Evolutionary conservation across 2,888 invertebrate species (phyloP), one percentile per base, ranked within the genome.

Genomic region (Dasysyrphus tricinctus): DNA sequence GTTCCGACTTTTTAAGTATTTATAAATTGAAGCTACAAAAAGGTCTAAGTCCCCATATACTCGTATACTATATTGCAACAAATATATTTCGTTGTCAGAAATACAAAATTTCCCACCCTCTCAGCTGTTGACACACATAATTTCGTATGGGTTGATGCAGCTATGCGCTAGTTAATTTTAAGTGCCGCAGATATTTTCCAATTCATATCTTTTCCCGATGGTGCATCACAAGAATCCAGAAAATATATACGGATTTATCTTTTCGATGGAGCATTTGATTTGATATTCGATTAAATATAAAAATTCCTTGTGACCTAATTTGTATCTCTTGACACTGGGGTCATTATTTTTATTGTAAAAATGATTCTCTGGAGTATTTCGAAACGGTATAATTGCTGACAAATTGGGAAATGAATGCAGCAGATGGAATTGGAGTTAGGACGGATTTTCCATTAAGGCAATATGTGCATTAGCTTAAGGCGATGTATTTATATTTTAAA

Each of bases 221-320:
- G 49, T 67, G 47, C 3, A 3, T 14, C 14, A 5, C 42, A 12
- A 14, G 42, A 14, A 49, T 44, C 47, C 47, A 16, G 4, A 32
- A 34, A 44, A 0, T 1, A 24, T 24, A 24, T 3, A 61, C n/a
- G 2, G n/a, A 67, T 49, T 49, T 67, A 67, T 67, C 49, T 67
- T 49, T 19, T 49, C 34, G 49, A 67, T 67, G 47, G 49, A 1
- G 12, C 5, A 67, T 49, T 49, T 49, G 67, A 67, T 67, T 49
- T 67, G 34, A 67, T 19, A 49, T 67, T 67, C 67, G 67, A 67
- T 49, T 49, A 49, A 49, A 67, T 49, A 67, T 37, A 47, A 44
- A 47, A 69, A 61, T 59, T 44, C 69, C 61, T n/a, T 72, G 32
- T 80, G 84, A 80, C 84, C 76, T 72, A 80, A 80, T 80, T 84